Evolutionary conservation across 2,888 invertebrate species (phyloP).

Genomic region (Philereme vetulata): DNA sequence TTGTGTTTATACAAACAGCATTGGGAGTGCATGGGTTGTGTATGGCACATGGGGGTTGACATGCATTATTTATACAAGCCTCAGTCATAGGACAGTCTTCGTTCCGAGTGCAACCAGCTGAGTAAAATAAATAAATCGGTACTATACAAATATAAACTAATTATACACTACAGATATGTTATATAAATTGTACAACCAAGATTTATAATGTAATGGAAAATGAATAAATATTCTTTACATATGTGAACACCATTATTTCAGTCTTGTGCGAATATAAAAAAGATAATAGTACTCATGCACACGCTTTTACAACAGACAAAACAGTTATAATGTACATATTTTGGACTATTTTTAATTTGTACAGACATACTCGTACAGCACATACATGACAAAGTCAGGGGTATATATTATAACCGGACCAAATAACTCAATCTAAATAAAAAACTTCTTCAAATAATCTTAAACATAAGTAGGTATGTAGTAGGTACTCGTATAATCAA

Average conservation of each 20-base stretch:
- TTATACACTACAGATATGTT: not conserved
- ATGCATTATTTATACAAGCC: constrained; percentile 93
- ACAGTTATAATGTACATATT: not conserved
- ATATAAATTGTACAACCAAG: too few relatives aligned
- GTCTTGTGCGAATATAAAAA: not conserved
- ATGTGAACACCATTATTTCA: not conserved
- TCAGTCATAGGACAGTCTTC: constrained; percentile 93
- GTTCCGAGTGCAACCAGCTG: constrained; percentile 94
- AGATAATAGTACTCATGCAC: not conserved
- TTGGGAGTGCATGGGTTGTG: constrained; percentile 93
- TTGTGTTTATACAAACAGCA: constrained; percentile 94
- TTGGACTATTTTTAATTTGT: not conserved
- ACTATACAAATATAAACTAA: constrained; percentile 41
- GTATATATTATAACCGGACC: not conserved
- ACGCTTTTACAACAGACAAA: not conserved
- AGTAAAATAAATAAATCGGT: constrained; percentile 60
- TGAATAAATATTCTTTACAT: not conserved
- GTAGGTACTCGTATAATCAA: too few relatives aligned
- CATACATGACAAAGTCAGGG: not conserved
- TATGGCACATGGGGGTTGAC: constrained; percentile 93
- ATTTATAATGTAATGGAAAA: not conserved
- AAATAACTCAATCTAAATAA: not conserved
- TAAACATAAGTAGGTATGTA: too few relatives aligned
- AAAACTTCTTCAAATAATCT: too few relatives aligned
- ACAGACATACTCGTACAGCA: not conserved